Conservation (phyloP, 2,113 vertebrate genomes). For the Sander lucioperca region DNA sequence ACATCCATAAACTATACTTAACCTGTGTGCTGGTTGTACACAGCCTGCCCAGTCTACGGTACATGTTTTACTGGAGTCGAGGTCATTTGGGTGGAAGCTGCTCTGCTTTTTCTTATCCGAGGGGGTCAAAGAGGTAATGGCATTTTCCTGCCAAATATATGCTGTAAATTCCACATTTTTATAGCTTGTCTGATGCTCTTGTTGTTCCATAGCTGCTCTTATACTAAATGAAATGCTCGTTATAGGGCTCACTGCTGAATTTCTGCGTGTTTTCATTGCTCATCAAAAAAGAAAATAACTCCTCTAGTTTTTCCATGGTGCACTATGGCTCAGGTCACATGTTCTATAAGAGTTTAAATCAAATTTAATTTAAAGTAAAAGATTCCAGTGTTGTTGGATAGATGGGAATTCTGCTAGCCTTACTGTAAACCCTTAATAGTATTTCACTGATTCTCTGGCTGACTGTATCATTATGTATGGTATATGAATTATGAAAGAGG, state of each 20-base stretch:
- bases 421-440: neutral
- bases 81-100: constrained; percentile 37
- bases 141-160: constrained; percentile 79
- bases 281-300: constrained; percentile 56
- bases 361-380: constrained; percentile 34
- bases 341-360: constrained; percentile 47
- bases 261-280: constrained; percentile 45
- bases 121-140: constrained; percentile 76
- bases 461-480: neutral
- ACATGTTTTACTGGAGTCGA: constrained; percentile 42
- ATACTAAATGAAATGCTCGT: constrained; percentile 53
- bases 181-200: constrained; percentile 59
- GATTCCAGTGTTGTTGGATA: constrained; percentile 30
- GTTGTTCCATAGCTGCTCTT: constrained; percentile 59
- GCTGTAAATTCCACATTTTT: constrained; percentile 76
- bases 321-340: neutral
- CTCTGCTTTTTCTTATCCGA: constrained; percentile 59
- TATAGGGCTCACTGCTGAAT: constrained; percentile 48
- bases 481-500: constrained; percentile 8
- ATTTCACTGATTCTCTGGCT: constrained; percentile 7
- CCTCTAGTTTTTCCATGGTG: constrained; percentile 26
- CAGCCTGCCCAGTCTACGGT: constrained; percentile 9
- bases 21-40: constrained; percentile 18
- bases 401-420: constrained; percentile 13
- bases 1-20: constrained; percentile 39